Base-by-base conservation (phyloP, 2,113 vertebrate species). In the Thalassarche chlororhynchos region DNA sequence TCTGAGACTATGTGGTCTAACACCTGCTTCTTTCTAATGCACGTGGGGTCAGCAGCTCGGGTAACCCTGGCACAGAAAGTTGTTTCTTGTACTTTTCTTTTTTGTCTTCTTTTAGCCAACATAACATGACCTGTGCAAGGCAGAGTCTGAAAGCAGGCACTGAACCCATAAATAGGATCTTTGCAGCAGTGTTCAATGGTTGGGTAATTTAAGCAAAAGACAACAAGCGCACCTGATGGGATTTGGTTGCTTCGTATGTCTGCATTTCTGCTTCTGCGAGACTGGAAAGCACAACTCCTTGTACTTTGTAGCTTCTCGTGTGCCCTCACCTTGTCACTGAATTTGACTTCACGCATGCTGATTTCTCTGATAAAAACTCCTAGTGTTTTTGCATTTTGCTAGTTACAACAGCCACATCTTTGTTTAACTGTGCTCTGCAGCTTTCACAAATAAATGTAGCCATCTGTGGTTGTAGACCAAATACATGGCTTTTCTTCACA, bases 191-290 rank as follows among this genome's bases (percentile, higher is more conserved):
- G n/a, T 75, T 96, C 21, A 6, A 26, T 77, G 78, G 40, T 29
- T 87, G 82, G 89, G 82, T 96, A 87, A 94, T 96, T 89, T 85
- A 93, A 92, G n/a, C 51, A 81, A 85, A 96, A 28, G 28, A 68
- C 54, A 96, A 84, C 42, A 80, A 94, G 47, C 7, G 42, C 80
- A 83, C 57, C 57, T 82, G 60, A 66, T 77, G 49, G 83, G 47
- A 61, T 87, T 91, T 47, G 38, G 52, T 76, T 91, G 28, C 29
- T 89, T 97, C 31, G 2, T 89, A 57, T 55, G 13, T 90, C 60
- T 38, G 12, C 5, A 6, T 31, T 79, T 95, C 87, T 94, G 65
- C n/a, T 86, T 81, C 58, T 91, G n/a, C 5, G 9, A 68, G 68
- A 72, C 57, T 92, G 77, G 49, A 86, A 84, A 89, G n/a, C 55